phyloP scores from a whole-genome alignment of 2,797 vertebrate species.

The Corythornis leucogaster region DNA sequence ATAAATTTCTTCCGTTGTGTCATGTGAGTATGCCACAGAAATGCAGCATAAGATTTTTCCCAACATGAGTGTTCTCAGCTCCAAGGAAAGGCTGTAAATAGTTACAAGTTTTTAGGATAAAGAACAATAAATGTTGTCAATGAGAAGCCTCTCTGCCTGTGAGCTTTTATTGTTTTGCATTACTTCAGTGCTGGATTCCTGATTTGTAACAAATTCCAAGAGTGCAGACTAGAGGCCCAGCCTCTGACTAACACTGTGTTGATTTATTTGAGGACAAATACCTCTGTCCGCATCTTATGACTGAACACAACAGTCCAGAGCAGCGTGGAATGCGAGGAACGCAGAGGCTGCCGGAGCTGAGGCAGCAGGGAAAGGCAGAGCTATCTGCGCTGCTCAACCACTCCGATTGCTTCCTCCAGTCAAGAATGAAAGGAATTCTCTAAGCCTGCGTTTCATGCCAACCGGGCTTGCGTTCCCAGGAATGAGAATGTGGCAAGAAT shows the following conservation, averaged over 20 bases:
- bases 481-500: background rate
- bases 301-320: conserved; percentile 73
- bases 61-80: background rate
- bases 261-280: conserved; percentile 86
- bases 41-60: background rate
- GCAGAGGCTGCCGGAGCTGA: conserved; percentile 69
- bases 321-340: conserved; percentile 80
- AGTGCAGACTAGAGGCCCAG: conserved; percentile 77
- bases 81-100: background rate
- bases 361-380: conserved; percentile 68
- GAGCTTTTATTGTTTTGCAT: conserved; percentile 72
- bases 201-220: conserved; percentile 79
- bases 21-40: background rate
- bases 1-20: background rate
- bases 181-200: conserved; percentile 75
- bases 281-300: conserved; percentile 84
- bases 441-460: conserved; percentile 60
- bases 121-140: background rate
- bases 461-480: conserved; percentile 35
- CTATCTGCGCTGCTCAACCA: conserved; percentile 53
- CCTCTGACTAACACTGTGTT: conserved; percentile 80
- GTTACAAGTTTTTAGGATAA: background rate
- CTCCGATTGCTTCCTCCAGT: conserved; percentile 68
- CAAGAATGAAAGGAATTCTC: conserved; percentile 77
- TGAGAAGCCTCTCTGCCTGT: background rate